These are phyloP conservation scores for Bradysia coprophila DNA, from an alignment of 1,140 invertebrate species.

Conservation along the genomic window DNA sequence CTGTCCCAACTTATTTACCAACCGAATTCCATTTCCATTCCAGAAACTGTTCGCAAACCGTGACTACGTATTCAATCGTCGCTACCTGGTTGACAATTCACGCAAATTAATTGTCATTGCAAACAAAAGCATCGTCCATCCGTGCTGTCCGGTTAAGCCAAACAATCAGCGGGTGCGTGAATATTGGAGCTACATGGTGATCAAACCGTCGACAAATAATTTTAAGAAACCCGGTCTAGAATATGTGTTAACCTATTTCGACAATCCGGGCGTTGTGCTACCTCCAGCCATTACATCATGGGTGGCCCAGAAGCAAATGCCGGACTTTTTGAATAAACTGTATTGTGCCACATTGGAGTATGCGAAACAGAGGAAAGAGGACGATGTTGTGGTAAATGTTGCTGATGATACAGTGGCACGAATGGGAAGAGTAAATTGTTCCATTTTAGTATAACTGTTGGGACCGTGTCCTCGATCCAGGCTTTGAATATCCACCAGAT, in stretches of 20 bases:
- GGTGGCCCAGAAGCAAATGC: slow-evolving; percentile 34
- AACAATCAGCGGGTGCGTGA: slow-evolving; percentile 40
- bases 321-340: slow-evolving; percentile 22
- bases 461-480: neutral
- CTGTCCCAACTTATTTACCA: neutral
- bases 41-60: slow-evolving; percentile 65
- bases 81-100: slow-evolving; percentile 37
- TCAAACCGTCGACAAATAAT: slow-evolving; percentile 33
- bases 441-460: neutral
- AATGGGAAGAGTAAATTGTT: neutral
- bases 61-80: slow-evolving; percentile 69
- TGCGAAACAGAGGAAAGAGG: slow-evolving; percentile 12
- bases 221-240: slow-evolving; percentile 34
- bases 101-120: slow-evolving; percentile 28
- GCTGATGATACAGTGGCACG: neutral
- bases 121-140: slow-evolving; percentile 24
- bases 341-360: slow-evolving; percentile 21
- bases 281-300: slow-evolving; percentile 42
- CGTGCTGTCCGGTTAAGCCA: slow-evolving; percentile 16
- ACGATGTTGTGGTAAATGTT: neutral
- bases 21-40: slow-evolving; percentile 9
- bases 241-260: slow-evolving; percentile 72
- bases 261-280: slow-evolving; percentile 60
- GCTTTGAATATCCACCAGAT: slow-evolving; percentile 1
- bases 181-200: slow-evolving; percentile 77